Evolutionary conservation across 1,140 invertebrate genomes (phyloP).

Genomic region (Lucilia cuprina): DNA sequence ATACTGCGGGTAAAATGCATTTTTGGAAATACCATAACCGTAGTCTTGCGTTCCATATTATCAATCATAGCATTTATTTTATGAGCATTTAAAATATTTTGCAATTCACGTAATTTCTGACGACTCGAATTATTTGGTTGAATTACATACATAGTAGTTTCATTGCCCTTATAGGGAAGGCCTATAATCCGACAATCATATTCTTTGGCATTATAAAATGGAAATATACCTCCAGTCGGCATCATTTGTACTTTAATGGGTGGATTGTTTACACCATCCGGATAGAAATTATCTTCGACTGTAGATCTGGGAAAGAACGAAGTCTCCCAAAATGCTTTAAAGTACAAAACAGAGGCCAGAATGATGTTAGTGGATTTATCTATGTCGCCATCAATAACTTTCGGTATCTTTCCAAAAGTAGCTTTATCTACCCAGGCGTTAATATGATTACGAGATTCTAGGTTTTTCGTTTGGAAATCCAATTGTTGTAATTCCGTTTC

Average conservation of each 20-base stretch:
- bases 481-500: constrained; percentile 66
- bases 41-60: constrained; percentile 62
- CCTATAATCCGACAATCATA: constrained; percentile 69
- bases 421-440: constrained; percentile 73
- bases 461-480: constrained; percentile 65
- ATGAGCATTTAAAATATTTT: constrained; percentile 64
- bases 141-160: constrained; percentile 74
- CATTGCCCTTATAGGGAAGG: constrained; percentile 74
- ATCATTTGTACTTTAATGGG: constrained; percentile 71
- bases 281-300: constrained; percentile 64
- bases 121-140: constrained; percentile 67
- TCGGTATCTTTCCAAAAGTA: constrained; percentile 71
- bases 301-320: constrained; percentile 69
- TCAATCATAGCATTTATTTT: constrained; percentile 66
- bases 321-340: constrained; percentile 78
- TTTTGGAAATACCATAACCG: constrained; percentile 69
- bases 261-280: constrained; percentile 59
- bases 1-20: constrained; percentile 71
- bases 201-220: constrained; percentile 50
- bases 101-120: constrained; percentile 63
- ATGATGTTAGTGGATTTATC: constrained; percentile 68
- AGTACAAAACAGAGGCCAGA: constrained; percentile 79
- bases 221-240: constrained; percentile 65
- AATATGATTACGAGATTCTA: constrained; percentile 64
- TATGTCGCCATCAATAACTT: constrained; percentile 66